Evolutionary conservation across 2,888 invertebrate genomes (phyloP).

Genomic region (Barypeithes pellucidus): DNA sequence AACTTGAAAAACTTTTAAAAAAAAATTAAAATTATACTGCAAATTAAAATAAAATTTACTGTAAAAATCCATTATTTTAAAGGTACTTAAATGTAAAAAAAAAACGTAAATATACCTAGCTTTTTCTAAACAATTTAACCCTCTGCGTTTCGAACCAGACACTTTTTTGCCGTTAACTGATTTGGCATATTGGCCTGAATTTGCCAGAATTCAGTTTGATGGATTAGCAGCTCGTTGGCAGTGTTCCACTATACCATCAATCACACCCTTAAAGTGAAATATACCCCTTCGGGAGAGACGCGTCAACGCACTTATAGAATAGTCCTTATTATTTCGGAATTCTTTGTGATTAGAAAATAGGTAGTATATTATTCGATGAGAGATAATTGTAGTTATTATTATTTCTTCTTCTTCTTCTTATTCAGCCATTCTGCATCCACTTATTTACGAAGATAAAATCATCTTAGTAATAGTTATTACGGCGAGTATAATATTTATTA

Average conservation of each 20-base stretch:
- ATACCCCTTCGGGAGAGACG: constrained; percentile 12
- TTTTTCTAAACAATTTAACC: constrained; percentile 2
- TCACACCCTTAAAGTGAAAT: constrained; percentile 19
- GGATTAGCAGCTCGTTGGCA: constrained; percentile 30
- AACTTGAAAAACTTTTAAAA: too few species aligned
- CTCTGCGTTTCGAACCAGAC: constrained; percentile 4
- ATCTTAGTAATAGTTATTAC: too few species aligned
- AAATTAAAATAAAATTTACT: too few species aligned
- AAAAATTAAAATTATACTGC: too few species aligned
- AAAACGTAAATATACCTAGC: not conserved
- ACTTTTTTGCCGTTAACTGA: constrained; percentile 19
- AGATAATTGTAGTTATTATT: too few species aligned
- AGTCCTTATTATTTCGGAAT: constrained; percentile 1
- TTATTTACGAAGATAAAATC: too few species aligned
- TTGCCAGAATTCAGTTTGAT: constrained; percentile 26
- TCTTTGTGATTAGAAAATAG: not conserved
- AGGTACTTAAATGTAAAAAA: not conserved
- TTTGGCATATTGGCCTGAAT: constrained; percentile 30
- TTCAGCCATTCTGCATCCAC: too few species aligned
- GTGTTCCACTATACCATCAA: constrained; percentile 26
- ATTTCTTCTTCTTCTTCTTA: too few species aligned
- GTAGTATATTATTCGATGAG: not conserved
- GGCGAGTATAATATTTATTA: too few species aligned
- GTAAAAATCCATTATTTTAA: not conserved
- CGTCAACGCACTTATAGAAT: constrained; percentile 25